These are phyloP conservation scores for Vombatus ursinus DNA, from an alignment of 2,113 vertebrate genomes.

Conservation along the genomic window DNA sequence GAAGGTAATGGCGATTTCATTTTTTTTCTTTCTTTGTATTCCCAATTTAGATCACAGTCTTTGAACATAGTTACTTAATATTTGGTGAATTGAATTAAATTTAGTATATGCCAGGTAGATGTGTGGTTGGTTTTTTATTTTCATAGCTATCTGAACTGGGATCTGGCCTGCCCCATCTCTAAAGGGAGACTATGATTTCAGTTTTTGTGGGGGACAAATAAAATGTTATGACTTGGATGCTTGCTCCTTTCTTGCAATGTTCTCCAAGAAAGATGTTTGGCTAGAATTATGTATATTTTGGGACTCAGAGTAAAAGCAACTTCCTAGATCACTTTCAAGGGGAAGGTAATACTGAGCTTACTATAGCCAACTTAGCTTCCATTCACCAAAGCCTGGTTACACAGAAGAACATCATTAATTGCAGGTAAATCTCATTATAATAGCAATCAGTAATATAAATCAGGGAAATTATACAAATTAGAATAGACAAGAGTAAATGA, in stretches of 20 bases:
- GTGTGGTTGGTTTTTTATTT: background rate
- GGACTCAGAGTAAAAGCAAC: background rate
- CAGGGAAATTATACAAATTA: too few relatives aligned
- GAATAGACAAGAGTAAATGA: too few relatives aligned
- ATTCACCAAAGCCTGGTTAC: too few relatives aligned
- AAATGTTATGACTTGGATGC: background rate
- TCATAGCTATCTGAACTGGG: background rate
- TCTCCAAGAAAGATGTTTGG: background rate
- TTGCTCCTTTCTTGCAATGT: background rate
- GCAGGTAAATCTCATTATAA: too few relatives aligned
- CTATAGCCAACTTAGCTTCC: too few relatives aligned
- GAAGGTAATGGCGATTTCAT: too few relatives aligned
- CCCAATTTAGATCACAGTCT: too few relatives aligned
- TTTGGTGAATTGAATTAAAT: background rate
- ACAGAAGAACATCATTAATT: too few relatives aligned
- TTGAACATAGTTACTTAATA: background rate
- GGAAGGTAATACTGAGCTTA: background rate
- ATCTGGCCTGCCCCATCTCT: background rate
- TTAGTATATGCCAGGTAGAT: background rate
- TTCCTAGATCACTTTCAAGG: too few relatives aligned
- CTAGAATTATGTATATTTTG: background rate
- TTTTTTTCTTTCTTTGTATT: too few relatives aligned
- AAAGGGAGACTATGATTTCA: background rate
- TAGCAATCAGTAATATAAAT: too few relatives aligned
- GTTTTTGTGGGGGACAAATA: background rate